Base-by-base conservation (phyloP, 2,113 vertebrate species). In the Ictalurus punctatus region DNA sequence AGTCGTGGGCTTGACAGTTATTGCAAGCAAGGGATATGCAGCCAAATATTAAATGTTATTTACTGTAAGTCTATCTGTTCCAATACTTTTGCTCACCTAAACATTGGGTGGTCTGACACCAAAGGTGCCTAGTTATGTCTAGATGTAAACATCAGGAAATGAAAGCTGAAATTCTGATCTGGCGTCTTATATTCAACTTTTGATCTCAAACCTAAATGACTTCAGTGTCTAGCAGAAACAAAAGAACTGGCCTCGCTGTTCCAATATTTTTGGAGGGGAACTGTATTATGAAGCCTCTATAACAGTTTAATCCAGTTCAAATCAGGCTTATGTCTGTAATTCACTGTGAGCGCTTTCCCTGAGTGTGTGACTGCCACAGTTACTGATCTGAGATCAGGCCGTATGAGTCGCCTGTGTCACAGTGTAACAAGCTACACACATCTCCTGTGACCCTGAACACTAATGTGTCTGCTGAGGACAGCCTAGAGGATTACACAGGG, bases 361-460 rank as follows among this genome's bases (percentile, higher is more conserved):
- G 83, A 17, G 48, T 56, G 25, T 4, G 44, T 23, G 48, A 52
- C 44, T 23, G 71, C 16, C 65, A 71, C 40, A 44, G 34, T 19
- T 54, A 10, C 63, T 71, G 65, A 85, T 85, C 25, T 65, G 84
- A 76, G 81, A 83, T 59, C 85, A 40, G 85, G 71, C 40, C 81
- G 19, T 61, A 56, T 30, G 81, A 71, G 85, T 71, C 67, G 61
- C 67, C 23, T 58, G 89, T 85, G 89, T 88, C 89, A 80, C 74
- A 85, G 83, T 85, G 58, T 82, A 71, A 81, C 84, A 84, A 80
- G 79, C 73, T 85, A 52, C 67, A 58, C 48, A 59, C 79, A 54
- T 88, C 82, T 73, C 63, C 78, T 84, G 69, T 85, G 86, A 88
- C 89, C 89, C 86, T 85, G 74, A 90, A 90, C 85, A 83, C 81